These are phyloP conservation scores for Malurus leucopterus DNA, from an alignment of 2,797 vertebrate genomes.

Conservation along the genomic window DNA sequence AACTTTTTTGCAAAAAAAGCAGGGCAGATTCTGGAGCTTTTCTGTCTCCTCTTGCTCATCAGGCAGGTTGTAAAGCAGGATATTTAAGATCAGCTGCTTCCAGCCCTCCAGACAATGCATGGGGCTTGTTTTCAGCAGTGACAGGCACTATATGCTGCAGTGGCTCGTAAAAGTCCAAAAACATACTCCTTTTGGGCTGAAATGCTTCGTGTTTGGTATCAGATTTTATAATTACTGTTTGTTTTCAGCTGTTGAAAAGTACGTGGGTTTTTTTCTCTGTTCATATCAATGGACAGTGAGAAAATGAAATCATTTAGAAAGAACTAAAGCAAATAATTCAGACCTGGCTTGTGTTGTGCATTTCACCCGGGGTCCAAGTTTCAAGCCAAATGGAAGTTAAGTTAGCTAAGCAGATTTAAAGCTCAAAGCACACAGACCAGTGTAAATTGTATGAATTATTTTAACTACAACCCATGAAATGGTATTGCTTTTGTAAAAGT, in stretches of 20 bases:
- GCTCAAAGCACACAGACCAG: not conserved
- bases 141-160: not conserved
- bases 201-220: not conserved
- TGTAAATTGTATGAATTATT: slow-evolving; percentile 17
- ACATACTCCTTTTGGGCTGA: slow-evolving; percentile 17
- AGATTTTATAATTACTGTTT: not conserved
- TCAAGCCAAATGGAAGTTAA: slow-evolving; percentile 4
- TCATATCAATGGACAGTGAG: not conserved
- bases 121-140: not conserved
- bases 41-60: not conserved
- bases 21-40: not conserved
- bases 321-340: slow-evolving; percentile 21
- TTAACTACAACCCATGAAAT: slow-evolving; percentile 18
- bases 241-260: slow-evolving; percentile 18
- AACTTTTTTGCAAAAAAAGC: not conserved
- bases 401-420: not conserved
- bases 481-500: slow-evolving; percentile 30
- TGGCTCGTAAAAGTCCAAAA: slow-evolving; percentile 24
- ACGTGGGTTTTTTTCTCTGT: not conserved
- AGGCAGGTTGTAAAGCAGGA: not conserved
- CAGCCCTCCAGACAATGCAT: not conserved
- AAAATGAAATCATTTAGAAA: slow-evolving; percentile 33
- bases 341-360: not conserved
- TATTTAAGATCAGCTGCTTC: not conserved
- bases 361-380: not conserved